Evolutionary conservation across 2,888 invertebrate genomes (phyloP), one percentile per base, ranked within the genome.

Genomic region (Suillia variegata): DNA sequence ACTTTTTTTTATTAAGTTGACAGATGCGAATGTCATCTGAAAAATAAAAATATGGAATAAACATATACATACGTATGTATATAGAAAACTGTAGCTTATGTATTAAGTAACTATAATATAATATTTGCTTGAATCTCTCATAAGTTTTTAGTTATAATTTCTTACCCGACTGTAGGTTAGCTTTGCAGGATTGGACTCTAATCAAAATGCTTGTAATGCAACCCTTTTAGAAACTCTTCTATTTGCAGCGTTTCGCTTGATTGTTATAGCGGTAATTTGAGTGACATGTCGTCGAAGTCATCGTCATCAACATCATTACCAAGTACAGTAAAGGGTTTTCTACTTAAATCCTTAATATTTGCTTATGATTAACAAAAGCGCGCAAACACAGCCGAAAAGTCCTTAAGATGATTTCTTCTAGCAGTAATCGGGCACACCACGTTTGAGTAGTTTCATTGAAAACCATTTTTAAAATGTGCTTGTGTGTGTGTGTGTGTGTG

Each of bases 271-370:
- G 69, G 61, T 64, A 66, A 73, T 70, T 68, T 76, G 75, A 78
- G 69, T 79, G 77, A 75, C 73, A 73, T 65, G 63, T 66, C 63
- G 64, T 57, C 38, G 22, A 17, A 20, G 47, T 5, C 54, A 45
- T 24, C 47, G 17, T 17, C 38, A 42, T 15, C 55, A 48, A 13
- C 47, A 31, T 26, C 26, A 21, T 50, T 17, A 42, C 42, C 62
- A 58, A 54, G 52, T 61, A 50, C 62, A 62, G 65, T 59, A 56
- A 56, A 61, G 48, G 69, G 66, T 69, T 67, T 68, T 67, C 64
- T 66, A 65, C 66, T 67, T 69, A 67, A 69, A 66, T 66, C 69
- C 64, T 69, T 66, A 69, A 77, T 78, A 77, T 77, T 77, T 76
- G 69, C 69, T 74, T 73, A 76, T 77, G 73, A 77, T 64, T 61